Percentiles rank a stretch among this genome's conserved stretches.
Conservation (phyloP, 2,113 vertebrate species). For the Nibea albiflora region DNA sequence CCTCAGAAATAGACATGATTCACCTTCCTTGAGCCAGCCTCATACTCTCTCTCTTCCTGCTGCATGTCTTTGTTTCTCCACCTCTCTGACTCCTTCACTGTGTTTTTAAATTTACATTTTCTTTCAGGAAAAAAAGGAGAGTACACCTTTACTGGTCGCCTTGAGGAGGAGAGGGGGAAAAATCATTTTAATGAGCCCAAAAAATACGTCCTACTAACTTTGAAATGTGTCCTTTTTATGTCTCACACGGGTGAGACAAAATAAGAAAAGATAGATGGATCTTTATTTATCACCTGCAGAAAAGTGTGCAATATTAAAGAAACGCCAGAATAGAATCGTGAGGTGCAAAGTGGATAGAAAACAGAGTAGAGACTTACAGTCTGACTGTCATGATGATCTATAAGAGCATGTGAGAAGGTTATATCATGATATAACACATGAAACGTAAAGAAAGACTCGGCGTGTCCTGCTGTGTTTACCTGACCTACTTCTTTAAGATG, state of each 20-base stretch:
- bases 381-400: neutral
- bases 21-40: conserved; percentile 56
- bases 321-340: neutral
- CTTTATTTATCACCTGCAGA: neutral
- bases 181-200: neutral
- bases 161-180: too few species aligned
- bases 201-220: neutral
- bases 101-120: neutral
- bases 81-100: conserved; percentile 1
- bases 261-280: neutral
- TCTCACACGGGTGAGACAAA: neutral
- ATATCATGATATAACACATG: neutral
- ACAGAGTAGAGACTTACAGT: neutral
- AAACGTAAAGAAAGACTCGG: too few species aligned
- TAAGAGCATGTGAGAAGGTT: neutral
- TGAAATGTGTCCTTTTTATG: neutral
- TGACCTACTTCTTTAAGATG: too few species aligned
- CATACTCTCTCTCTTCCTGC: conserved; percentile 2
- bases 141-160: neutral
- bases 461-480: too few species aligned
- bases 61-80: conserved; percentile 6
- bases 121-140: neutral
- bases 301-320: neutral
- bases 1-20: conserved; percentile 70
- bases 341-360: neutral